Evolutionary conservation across 2,113 vertebrate genomes (phyloP), one percentile per base, ranked within the genome.

Genomic region (Lepidothrix coronata): DNA sequence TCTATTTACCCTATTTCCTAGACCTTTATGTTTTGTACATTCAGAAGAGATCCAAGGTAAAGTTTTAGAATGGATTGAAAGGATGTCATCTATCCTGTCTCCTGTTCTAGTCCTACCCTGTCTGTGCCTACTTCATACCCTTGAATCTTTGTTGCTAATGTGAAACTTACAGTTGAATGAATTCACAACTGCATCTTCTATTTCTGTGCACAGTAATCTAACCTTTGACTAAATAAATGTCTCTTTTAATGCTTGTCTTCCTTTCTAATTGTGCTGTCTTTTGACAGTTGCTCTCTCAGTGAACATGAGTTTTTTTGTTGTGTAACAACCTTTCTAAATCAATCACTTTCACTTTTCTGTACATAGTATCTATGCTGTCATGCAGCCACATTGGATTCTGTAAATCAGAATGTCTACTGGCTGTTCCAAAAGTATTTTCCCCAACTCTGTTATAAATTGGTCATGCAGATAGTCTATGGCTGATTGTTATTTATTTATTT

Each of bases 181-280:
- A 74, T 75, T 89, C 83, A 70, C 46, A 44, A 48, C 37, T 33
- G 28, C 52, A 71, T 63, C 58, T 81, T 82, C 77, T 80, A 11
- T 80, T 92, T 91, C 66, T 89, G 35, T 65, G 68, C 67, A 63
- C 62, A 88, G 66, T 74, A 85, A 75, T 82, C 83, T 83, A 91
- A 94, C 62, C 77, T 95, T 89, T 95, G 79, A 80, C 78, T 88
- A 91, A 93, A 85, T 65, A 72, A 85, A 94, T 58, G 57, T 85
- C 68, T 92, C 49, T 84, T 91, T 81, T 74, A 92, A 85, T 74
- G 41, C 71, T 92, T 16, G 16, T 85, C 63, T 94, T 78, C 7
- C 25, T 85, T 88, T 92, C 80, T 91, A 84, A 88, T 86, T 84
- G 52, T 72, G 35, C 63, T 94, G 39, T 68, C 71, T 85, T 93